phyloP scores from a whole-genome alignment of 2,113 vertebrate species.

The Cebidichthys violaceus region DNA sequence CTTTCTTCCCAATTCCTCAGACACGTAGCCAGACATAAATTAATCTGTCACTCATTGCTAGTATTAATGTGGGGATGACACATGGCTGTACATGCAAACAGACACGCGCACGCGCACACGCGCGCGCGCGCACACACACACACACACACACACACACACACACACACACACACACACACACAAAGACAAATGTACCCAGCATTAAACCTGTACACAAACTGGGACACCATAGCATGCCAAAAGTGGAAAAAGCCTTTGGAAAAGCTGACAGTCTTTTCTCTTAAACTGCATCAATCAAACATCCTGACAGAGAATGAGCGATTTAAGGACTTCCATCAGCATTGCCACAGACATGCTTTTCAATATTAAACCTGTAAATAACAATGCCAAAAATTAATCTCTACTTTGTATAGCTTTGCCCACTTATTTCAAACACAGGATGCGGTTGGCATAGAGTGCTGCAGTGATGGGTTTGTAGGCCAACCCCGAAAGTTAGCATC shows the following conservation, averaged over 20 bases:
- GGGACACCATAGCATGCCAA: constrained; percentile 76
- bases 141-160: constrained; percentile 52
- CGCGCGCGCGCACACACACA: constrained; percentile 46
- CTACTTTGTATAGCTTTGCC: constrained; percentile 3
- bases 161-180: constrained; percentile 48
- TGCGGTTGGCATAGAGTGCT: constrained; percentile 10
- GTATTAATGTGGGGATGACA: constrained; percentile 81
- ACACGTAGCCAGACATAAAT: constrained; percentile 96
- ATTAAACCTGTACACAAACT: constrained; percentile 76
- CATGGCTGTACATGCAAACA: constrained; percentile 52
- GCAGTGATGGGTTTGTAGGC: neutral
- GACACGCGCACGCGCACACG: too few relatives aligned
- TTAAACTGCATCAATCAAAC: constrained; percentile 67
- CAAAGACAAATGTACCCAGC: constrained; percentile 48
- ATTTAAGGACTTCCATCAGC: constrained; percentile 52
- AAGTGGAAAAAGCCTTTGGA: constrained; percentile 69
- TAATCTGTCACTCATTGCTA: constrained; percentile 96
- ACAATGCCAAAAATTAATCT: constrained; percentile 32
- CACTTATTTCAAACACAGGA: constrained; percentile 27
- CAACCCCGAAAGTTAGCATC: neutral
- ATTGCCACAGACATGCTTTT: constrained; percentile 32
- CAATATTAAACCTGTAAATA: constrained; percentile 55
- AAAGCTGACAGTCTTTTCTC: constrained; percentile 58
- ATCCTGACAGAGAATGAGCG: constrained; percentile 52
- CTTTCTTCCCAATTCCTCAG: constrained; percentile 95